Percentiles rank a stretch among this genome's conserved stretches.
phyloP scores from a whole-genome alignment of 2,797 vertebrate genomes.

The Tokudaia muenninki region DNA sequence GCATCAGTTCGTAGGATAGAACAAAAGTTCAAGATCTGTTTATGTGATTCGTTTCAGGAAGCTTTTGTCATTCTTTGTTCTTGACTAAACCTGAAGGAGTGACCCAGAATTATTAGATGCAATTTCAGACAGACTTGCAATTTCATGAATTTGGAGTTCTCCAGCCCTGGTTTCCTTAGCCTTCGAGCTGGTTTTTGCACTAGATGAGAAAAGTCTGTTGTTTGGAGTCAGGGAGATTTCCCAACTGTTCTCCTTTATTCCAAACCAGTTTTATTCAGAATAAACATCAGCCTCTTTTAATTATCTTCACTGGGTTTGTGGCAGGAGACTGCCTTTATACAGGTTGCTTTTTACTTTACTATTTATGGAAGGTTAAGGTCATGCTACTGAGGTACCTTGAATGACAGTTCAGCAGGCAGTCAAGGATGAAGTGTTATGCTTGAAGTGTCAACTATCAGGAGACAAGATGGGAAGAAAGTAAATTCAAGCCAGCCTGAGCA shows the following conservation, averaged over 20 bases:
- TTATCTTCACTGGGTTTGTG: neutral
- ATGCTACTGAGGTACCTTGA: neutral
- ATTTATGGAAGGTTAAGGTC: neutral
- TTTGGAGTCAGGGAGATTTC: neutral
- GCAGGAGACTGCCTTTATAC: fast-evolving
- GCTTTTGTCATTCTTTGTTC: slow-evolving; percentile 33
- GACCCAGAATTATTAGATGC: neutral
- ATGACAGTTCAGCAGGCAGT: neutral
- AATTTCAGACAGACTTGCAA: slow-evolving; percentile 32
- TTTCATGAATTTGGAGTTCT: neutral
- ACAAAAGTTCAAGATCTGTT: slow-evolving; percentile 20
- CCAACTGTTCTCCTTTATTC: neutral
- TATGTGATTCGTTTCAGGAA: slow-evolving; percentile 40
- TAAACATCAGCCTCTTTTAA: neutral
- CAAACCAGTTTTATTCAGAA: neutral
- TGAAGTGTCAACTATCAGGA: neutral
- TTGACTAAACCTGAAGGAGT: neutral
- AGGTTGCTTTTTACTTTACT: neutral
- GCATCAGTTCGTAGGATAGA: neutral
- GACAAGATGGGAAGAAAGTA: neutral
- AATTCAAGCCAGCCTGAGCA: neutral
- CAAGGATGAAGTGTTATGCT: neutral
- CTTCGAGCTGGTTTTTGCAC: neutral
- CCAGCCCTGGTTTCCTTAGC: neutral
- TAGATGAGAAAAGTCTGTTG: neutral